These are phyloP conservation scores for Phengaris arion DNA, from an alignment of 2,888 invertebrate species.

Conservation along the genomic window DNA sequence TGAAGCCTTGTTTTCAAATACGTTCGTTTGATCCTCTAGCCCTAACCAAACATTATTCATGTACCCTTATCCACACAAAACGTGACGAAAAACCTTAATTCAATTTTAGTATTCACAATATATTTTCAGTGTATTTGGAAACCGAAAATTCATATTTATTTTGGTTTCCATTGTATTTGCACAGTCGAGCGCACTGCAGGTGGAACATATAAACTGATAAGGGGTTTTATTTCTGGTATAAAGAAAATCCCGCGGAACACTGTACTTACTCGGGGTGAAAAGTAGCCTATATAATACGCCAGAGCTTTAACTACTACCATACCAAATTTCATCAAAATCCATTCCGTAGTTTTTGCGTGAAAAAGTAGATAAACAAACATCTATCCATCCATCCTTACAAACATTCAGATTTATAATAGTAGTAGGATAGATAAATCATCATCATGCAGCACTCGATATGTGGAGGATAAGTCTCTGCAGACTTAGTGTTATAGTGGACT, in stretches of 20 bases:
- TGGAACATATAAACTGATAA: slow-evolving; percentile 11
- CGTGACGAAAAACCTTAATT: neutral
- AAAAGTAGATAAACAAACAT: too few species aligned
- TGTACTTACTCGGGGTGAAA: neutral
- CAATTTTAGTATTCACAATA: slow-evolving; percentile 5
- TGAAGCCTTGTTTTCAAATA: neutral
- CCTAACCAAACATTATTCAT: neutral
- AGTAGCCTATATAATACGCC: too few species aligned
- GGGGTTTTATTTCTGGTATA: neutral
- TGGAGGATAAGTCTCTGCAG: too few species aligned
- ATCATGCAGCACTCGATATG: too few species aligned
- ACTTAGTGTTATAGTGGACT: too few species aligned
- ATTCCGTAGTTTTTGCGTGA: too few species aligned
- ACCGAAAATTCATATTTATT: slow-evolving; percentile 11
- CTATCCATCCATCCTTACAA: too few species aligned
- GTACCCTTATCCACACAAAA: neutral
- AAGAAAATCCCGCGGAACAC: too few species aligned
- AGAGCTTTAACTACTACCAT: too few species aligned
- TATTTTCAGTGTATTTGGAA: neutral
- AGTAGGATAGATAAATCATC: too few species aligned
- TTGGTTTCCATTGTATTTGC: slow-evolving; percentile 19
- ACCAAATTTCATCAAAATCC: too few species aligned
- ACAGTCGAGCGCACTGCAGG: neutral
- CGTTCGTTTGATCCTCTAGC: neutral
- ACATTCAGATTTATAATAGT: too few species aligned